Percentiles rank a stretch among this genome's conserved stretches.
Conservation (phyloP, 2,888 invertebrate genomes). For the Lordiphosa andalusiaca region DNA sequence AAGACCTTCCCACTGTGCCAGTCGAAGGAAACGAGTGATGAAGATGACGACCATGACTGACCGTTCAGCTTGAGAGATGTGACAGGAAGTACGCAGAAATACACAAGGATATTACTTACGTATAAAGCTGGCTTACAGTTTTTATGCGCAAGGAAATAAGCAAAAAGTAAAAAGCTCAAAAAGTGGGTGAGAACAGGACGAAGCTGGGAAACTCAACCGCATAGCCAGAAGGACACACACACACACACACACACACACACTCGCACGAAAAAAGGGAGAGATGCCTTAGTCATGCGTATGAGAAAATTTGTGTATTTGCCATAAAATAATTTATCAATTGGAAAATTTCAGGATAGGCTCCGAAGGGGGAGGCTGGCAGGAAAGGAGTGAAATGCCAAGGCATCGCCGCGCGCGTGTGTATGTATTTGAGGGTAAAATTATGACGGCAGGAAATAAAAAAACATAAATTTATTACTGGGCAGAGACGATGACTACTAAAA, state of each 20-base stretch:
- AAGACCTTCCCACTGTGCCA: neutral
- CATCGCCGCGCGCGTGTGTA: conserved; percentile 35
- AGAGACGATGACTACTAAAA: conserved; percentile 72
- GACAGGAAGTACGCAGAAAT: conserved; percentile 60
- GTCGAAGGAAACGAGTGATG: conserved; percentile 5
- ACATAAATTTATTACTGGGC: conserved; percentile 74
- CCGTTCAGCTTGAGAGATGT: conserved; percentile 37
- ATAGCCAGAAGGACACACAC: conserved; percentile 43
- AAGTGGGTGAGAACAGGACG: conserved; percentile 4
- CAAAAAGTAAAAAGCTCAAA: conserved; percentile 33
- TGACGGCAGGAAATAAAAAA: conserved; percentile 76
- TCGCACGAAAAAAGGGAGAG: conserved; percentile 13
- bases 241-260: conserved; percentile 10
- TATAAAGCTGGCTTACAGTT: conserved; percentile 26
- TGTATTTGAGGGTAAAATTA: conserved; percentile 73
- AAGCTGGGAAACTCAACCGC: conserved; percentile 39
- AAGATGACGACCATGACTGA: conserved; percentile 23
- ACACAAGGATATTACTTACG: conserved; percentile 61
- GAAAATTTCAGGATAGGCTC: conserved; percentile 60
- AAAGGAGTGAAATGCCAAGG: conserved; percentile 45
- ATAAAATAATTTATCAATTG: conserved; percentile 77
- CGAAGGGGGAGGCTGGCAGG: conserved; percentile 1
- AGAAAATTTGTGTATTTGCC: conserved; percentile 72
- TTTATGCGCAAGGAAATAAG: conserved; percentile 55
- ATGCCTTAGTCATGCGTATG: conserved; percentile 46